These are phyloP conservation scores for Pseudopodoces humilis DNA, from an alignment of 2,113 vertebrate genomes.

Conservation along the genomic window DNA sequence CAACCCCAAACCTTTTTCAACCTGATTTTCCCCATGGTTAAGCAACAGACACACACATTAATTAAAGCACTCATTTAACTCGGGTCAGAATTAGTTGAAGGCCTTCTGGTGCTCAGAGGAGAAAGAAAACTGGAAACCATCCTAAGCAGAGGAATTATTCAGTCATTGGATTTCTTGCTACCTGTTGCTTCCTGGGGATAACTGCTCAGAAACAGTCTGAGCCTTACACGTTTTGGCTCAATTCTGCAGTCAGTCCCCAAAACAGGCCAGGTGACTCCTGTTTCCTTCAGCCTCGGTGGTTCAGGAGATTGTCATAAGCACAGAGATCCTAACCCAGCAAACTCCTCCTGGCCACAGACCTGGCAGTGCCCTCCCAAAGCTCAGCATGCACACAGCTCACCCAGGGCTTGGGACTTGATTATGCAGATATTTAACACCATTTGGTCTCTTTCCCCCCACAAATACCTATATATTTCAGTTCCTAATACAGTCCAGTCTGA, in stretches of 20 bases:
- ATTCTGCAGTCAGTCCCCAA: not conserved
- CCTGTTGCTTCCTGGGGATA: not conserved
- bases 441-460: not conserved
- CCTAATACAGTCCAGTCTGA: not conserved
- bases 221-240: rapidly evolving
- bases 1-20: not conserved
- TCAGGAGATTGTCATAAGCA: rapidly evolving
- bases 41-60: slow-evolving; percentile 21
- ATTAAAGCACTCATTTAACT: slow-evolving; percentile 33
- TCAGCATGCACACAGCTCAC: not conserved
- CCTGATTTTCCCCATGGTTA: slow-evolving; percentile 52
- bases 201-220: not conserved
- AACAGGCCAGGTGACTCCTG: not conserved
- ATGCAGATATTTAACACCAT: not conserved
- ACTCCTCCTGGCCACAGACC: not conserved
- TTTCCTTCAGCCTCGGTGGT: not conserved
- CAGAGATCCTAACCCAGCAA: not conserved
- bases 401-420: rapidly evolving
- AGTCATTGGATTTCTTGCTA: not conserved
- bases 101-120: not conserved
- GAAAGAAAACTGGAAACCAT: not conserved
- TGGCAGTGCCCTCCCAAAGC: not conserved
- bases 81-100: not conserved
- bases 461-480: not conserved
- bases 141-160: not conserved